phyloP scores from a whole-genome alignment of 2,888 invertebrate species.

The Netelia melanura region DNA sequence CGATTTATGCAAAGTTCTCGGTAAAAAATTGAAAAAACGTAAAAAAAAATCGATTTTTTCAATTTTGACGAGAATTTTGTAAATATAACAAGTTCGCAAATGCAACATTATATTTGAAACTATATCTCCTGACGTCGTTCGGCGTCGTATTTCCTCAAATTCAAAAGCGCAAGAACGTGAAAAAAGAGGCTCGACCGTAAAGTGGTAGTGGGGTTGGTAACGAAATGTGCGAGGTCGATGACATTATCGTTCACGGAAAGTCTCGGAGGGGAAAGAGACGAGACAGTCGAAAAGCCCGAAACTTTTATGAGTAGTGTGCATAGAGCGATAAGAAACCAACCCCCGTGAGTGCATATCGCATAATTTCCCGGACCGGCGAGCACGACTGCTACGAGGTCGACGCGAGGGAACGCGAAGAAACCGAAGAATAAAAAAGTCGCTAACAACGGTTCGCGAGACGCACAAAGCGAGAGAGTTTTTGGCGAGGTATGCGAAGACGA shows the following conservation, averaged over 20 bases:
- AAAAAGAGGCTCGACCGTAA: too few relatives aligned
- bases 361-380: slow-evolving; percentile 68
- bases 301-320: slow-evolving; percentile 68
- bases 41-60: too few relatives aligned
- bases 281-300: slow-evolving; percentile 60
- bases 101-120: too few relatives aligned
- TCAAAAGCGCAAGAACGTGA: too few relatives aligned
- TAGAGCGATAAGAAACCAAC: slow-evolving; percentile 67
- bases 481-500: not conserved
- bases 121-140: too few relatives aligned
- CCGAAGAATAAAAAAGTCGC: slow-evolving; percentile 48
- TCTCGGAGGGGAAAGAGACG: slow-evolving; percentile 17
- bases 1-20: too few relatives aligned
- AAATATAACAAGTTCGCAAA: too few relatives aligned
- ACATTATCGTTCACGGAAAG: slow-evolving; percentile 55
- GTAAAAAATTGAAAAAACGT: too few relatives aligned
- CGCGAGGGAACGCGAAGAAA: slow-evolving; percentile 34
- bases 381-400: slow-evolving; percentile 16
- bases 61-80: too few relatives aligned
- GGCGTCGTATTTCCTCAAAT: too few relatives aligned
- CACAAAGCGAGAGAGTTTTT: slow-evolving; percentile 36
- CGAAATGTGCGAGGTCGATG: slow-evolving; percentile 56
- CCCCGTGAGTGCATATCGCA: slow-evolving; percentile 64
- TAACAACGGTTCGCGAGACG: slow-evolving; percentile 28
- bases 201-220: not conserved